These are phyloP conservation scores for Calephelis perditalis DNA, from an alignment of 2,888 invertebrate species.

Conservation along the genomic window DNA sequence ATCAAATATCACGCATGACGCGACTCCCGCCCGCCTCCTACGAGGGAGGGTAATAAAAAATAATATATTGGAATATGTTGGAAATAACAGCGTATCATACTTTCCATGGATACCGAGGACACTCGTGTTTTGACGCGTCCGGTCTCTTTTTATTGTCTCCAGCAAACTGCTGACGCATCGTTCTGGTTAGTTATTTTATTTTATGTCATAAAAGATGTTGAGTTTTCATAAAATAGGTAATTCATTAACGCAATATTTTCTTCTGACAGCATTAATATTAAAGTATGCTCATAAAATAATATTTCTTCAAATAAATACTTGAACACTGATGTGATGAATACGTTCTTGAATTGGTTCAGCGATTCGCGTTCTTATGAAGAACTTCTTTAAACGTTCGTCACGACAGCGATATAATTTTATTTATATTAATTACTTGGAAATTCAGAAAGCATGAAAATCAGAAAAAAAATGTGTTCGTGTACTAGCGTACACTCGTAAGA, in stretches of 20 bases:
- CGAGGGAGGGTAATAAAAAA: slow-evolving; percentile 74
- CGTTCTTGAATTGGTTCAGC: too few relatives aligned
- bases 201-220: slow-evolving; percentile 18
- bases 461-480: too few relatives aligned
- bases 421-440: too few relatives aligned
- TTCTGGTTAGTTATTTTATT: slow-evolving; percentile 55
- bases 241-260: too few relatives aligned
- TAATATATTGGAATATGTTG: slow-evolving; percentile 80
- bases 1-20: slow-evolving; percentile 79
- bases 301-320: neutral
- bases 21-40: slow-evolving; percentile 48
- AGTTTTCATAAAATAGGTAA: neutral
- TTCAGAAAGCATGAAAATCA: too few relatives aligned
- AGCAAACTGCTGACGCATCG: slow-evolving; percentile 60
- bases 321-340: too few relatives aligned
- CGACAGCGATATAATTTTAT: neutral
- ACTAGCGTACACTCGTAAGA: too few relatives aligned
- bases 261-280: too few relatives aligned
- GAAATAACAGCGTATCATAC: slow-evolving; percentile 78
- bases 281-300: neutral
- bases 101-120: slow-evolving; percentile 64
- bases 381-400: too few relatives aligned
- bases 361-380: too few relatives aligned
- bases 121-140: slow-evolving; percentile 69
- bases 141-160: slow-evolving; percentile 66